Percentiles rank a stretch among this genome's conserved stretches.
phyloP scores from a whole-genome alignment of 2,888 invertebrate species.

The Caenorhabditis sp. region DNA sequence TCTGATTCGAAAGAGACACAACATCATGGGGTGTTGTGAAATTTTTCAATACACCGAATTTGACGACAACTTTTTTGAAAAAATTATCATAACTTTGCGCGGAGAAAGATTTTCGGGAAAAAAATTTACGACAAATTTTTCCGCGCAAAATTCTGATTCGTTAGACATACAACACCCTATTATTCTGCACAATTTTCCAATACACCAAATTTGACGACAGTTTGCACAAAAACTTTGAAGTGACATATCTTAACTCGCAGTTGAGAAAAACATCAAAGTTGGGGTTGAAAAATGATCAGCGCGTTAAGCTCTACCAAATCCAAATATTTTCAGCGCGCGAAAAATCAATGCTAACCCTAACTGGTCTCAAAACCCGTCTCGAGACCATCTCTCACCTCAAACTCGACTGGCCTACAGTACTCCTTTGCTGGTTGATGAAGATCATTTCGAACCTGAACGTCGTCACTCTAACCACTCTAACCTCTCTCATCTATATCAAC shows the following conservation, averaged over 20 bases:
- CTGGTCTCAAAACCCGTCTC: constrained; percentile 21
- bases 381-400: constrained; percentile 24
- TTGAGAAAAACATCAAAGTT: no score
- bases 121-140: no score
- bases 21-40: no score
- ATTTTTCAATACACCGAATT: not conserved
- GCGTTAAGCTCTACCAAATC: not conserved
- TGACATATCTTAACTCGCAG: not conserved
- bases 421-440: constrained; percentile 47
- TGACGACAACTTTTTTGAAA: constrained; percentile 1
- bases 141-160: not conserved
- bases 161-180: not conserved
- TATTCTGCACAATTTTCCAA: not conserved
- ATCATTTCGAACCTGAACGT: constrained; percentile 35
- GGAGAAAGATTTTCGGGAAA: no score
- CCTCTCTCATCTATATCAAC: constrained; percentile 40
- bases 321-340: constrained; percentile 11
- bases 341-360: constrained; percentile 21
- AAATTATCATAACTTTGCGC: not conserved
- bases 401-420: constrained; percentile 45
- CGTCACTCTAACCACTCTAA: constrained; percentile 42
- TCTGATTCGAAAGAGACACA: no score
- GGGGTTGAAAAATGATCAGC: no score
- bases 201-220: not conserved
- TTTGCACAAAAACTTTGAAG: not conserved